phyloP scores from a whole-genome alignment of 2,888 invertebrate genomes.

The Dolomedes plantarius region DNA sequence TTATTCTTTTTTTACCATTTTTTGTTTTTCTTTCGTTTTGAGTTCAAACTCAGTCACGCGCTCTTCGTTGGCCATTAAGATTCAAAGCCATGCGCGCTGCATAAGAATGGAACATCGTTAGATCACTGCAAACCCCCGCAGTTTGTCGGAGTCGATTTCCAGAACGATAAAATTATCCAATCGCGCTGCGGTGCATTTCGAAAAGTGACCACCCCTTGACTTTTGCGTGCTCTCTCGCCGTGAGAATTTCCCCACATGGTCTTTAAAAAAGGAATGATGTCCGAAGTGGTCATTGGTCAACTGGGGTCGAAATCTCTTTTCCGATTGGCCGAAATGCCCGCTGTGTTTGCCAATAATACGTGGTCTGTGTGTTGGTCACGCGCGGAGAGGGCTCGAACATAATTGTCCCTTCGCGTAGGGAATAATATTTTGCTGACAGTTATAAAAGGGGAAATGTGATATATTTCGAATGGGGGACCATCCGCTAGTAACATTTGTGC shows the following conservation, averaged over 20 bases:
- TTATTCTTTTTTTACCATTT: too few relatives aligned
- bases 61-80: neutral
- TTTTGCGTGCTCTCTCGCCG: slow-evolving; percentile 22
- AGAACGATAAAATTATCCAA: slow-evolving; percentile 53
- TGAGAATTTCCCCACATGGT: slow-evolving; percentile 20
- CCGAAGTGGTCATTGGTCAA: slow-evolving; percentile 37
- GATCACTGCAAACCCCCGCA: slow-evolving; percentile 45
- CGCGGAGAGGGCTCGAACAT: neutral
- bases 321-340: slow-evolving; percentile 28
- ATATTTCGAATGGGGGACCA: neutral
- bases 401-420: slow-evolving; percentile 30
- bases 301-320: neutral
- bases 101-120: slow-evolving; percentile 26
- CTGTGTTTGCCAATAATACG: slow-evolving; percentile 41
- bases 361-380: slow-evolving; percentile 38
- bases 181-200: slow-evolving; percentile 29
- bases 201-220: slow-evolving; percentile 34
- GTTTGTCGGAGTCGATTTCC: slow-evolving; percentile 53
- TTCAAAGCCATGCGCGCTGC: neutral
- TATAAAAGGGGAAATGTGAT: slow-evolving; percentile 9
- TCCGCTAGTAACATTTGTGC: neutral
- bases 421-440: neutral
- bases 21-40: too few relatives aligned
- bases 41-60: slow-evolving; percentile 4
- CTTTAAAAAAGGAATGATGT: neutral